Evolutionary conservation across 2,888 invertebrate species (phyloP).

Genomic region (Drosophila sordidapex): DNA sequence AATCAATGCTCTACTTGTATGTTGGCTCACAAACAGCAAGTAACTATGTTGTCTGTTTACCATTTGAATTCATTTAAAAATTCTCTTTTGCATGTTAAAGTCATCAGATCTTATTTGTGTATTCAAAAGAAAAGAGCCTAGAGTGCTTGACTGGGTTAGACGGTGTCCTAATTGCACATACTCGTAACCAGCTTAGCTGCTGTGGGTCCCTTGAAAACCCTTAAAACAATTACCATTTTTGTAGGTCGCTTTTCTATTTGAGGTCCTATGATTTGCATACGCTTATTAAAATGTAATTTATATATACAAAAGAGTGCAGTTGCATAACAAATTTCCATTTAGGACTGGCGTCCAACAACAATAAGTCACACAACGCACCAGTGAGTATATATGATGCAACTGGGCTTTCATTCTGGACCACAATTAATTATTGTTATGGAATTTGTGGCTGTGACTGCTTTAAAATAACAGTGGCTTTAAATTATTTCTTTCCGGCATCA

Average conservation of each 20-base stretch:
- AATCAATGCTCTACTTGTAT: constrained; percentile 11
- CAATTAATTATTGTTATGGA: constrained; percentile 69
- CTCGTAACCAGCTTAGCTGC: background rate
- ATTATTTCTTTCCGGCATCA: background rate
- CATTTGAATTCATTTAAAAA: constrained; percentile 8
- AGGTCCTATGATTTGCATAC: background rate
- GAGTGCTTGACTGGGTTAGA: background rate
- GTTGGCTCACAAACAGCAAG: background rate
- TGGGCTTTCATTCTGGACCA: constrained; percentile 32
- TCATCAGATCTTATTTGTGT: background rate
- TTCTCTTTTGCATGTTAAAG: constrained; percentile 3
- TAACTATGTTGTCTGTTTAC: constrained; percentile 2
- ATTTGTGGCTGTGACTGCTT: constrained; percentile 45
- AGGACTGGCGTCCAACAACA: no score
- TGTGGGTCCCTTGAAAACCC: background rate
- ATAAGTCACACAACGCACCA: background rate
- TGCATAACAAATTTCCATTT: constrained; percentile 9
- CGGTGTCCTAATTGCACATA: background rate
- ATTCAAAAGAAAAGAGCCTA: background rate
- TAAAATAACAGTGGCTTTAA: constrained; percentile 46
- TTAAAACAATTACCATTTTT: constrained; percentile 3
- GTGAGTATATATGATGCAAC: constrained; percentile 35
- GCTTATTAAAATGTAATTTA: constrained; percentile 7
- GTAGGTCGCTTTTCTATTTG: constrained; percentile 2
- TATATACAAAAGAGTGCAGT: constrained; percentile 4